phyloP scores from a whole-genome alignment of 64 coral and sea anemone genomes.

The Dendronephthya gigantea region DNA sequence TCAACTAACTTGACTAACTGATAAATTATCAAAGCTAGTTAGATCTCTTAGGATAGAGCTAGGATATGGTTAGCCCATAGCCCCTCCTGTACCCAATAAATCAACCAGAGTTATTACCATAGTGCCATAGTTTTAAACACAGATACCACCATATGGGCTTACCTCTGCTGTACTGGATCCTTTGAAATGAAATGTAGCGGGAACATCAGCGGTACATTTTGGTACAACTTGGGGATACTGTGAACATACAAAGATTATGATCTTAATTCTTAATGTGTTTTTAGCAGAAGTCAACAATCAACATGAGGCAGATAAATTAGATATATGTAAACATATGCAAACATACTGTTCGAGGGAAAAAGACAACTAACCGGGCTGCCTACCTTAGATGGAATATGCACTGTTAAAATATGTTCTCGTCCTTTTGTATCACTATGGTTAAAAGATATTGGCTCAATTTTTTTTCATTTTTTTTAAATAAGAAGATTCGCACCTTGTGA shows the following conservation, averaged over 20 bases:
- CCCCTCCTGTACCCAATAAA: too few species aligned
- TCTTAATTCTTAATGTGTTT: too few species aligned
- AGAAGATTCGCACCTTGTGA: too few species aligned
- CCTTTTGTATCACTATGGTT: constrained; percentile 34
- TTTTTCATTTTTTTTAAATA: constrained; percentile 37
- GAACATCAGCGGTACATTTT: constrained; percentile 45
- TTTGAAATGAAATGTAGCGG: constrained; percentile 42
- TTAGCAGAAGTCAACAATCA: too few species aligned
- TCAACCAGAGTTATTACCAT: not conserved
- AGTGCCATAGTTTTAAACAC: not conserved
- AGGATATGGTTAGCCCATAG: too few species aligned
- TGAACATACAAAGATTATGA: not conserved
- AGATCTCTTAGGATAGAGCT: too few species aligned
- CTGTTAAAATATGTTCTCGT: constrained; percentile 45
- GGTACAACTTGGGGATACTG: constrained; percentile 47
- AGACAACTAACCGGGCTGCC: too few species aligned
- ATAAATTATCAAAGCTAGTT: too few species aligned
- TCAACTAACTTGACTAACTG: too few species aligned
- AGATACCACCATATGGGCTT: not conserved
- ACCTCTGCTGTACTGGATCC: constrained; percentile 12
- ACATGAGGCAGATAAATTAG: too few species aligned
- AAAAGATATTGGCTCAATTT: not conserved
- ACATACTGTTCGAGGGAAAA: too few species aligned
- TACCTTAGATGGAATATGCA: constrained; percentile 51
- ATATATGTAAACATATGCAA: too few species aligned